Conservation (phyloP, 2,113 vertebrate species). For the Takifugu bimaculatus region DNA sequence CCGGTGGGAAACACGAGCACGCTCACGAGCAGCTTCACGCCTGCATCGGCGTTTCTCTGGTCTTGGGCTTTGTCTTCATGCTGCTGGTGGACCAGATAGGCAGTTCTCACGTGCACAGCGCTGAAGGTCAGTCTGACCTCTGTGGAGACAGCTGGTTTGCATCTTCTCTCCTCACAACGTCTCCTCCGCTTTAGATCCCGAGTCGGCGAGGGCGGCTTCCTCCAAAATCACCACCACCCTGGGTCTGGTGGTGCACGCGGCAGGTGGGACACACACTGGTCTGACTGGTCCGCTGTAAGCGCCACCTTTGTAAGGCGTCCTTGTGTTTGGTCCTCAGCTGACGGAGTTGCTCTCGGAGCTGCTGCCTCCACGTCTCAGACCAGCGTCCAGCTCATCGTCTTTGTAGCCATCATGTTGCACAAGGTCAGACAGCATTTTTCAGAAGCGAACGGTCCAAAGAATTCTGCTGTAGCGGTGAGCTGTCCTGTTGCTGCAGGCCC, state of each 20-base stretch:
- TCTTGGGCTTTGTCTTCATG: constrained; percentile 98
- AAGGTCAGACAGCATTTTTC: constrained; percentile 78
- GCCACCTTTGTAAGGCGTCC: too few species aligned
- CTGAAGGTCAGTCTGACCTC: constrained; percentile 77
- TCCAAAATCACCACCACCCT: constrained; percentile 97
- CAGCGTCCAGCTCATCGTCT: constrained; percentile 96
- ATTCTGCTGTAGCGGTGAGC: neutral
- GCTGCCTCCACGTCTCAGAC: constrained; percentile 98
- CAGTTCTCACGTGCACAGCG: constrained; percentile 86
- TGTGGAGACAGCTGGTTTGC: neutral
- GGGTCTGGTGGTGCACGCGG: constrained; percentile 95
- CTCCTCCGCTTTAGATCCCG: constrained; percentile 80
- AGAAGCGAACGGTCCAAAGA: neutral
- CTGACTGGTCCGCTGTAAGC: neutral
- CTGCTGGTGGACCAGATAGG: constrained; percentile 96
- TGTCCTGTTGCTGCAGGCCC: constrained; percentile 75
- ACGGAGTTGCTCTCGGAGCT: constrained; percentile 95
- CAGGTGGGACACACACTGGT: constrained; percentile 74
- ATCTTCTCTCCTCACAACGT: neutral
- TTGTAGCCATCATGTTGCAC: constrained; percentile 98
- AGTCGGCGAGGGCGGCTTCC: constrained; percentile 81
- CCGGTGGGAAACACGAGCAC: constrained; percentile 61
- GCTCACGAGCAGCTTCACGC: constrained; percentile 84
- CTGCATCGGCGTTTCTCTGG: constrained; percentile 92
- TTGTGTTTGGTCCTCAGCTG: constrained; percentile 72